phyloP scores from a whole-genome alignment of 2,113 vertebrate species.

The Paracanthobrama guichenoti region DNA sequence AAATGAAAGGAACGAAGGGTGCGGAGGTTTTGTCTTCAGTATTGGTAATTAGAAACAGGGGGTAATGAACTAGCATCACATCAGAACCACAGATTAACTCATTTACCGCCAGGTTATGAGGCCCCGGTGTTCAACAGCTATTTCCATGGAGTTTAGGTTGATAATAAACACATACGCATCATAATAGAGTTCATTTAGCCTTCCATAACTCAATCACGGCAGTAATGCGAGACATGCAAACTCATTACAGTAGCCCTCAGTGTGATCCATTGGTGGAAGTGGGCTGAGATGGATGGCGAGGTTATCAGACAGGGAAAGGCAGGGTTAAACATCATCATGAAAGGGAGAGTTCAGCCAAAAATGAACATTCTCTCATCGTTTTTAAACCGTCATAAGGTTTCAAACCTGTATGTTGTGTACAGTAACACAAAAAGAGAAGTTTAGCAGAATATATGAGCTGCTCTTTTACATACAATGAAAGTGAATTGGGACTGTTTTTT shows the following conservation, averaged over 20 bases:
- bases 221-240: slow-evolving; percentile 16
- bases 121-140: neutral
- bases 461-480: too few relatives aligned
- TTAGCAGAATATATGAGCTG: too few relatives aligned
- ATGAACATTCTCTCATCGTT: too few relatives aligned
- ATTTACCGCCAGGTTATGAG: slow-evolving; percentile 25
- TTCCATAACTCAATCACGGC: slow-evolving; percentile 24
- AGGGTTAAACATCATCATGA: neutral
- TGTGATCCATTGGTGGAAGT: slow-evolving; percentile 21
- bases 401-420: neutral
- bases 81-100: slow-evolving; percentile 30
- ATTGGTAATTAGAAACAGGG: slow-evolving; percentile 11
- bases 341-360: neutral
- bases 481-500: too few relatives aligned
- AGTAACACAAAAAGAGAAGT: neutral
- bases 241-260: slow-evolving; percentile 40
- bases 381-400: neutral
- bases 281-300: slow-evolving; percentile 4
- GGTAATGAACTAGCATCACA: slow-evolving; percentile 24
- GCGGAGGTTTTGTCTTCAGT: slow-evolving; percentile 17
- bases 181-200: slow-evolving; percentile 18
- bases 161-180: slow-evolving; percentile 16
- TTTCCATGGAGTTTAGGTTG: slow-evolving; percentile 26
- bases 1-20: neutral
- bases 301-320: neutral